These are phyloP conservation scores for Marmota flaviventris DNA, from an alignment of 2,113 vertebrate species.

Conservation along the genomic window DNA sequence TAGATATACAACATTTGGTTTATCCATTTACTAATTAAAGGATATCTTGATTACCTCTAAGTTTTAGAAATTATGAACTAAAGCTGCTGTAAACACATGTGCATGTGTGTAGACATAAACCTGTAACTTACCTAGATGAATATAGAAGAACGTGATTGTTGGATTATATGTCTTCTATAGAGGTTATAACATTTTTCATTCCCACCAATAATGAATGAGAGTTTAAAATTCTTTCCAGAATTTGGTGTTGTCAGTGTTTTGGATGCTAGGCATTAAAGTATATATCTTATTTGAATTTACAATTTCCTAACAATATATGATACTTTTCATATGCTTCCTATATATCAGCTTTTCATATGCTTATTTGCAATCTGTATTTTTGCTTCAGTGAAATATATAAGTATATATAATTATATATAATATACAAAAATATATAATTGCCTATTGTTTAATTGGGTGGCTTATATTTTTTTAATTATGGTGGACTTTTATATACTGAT, in stretches of 20 bases:
- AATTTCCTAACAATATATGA: background rate
- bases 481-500: background rate
- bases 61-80: background rate
- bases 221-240: background rate
- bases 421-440: background rate
- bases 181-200: background rate
- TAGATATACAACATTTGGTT: background rate
- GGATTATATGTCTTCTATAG: background rate
- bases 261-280: background rate
- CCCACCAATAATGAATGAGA: background rate
- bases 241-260: background rate
- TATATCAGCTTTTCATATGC: background rate
- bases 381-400: background rate
- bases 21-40: background rate
- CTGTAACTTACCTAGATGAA: background rate
- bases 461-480: background rate
- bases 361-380: background rate
- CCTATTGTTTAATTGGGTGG: background rate
- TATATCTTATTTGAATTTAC: background rate
- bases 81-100: background rate
- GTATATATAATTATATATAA: too few species aligned
- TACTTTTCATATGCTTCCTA: too few species aligned
- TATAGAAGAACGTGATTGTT: background rate
- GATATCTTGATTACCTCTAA: background rate
- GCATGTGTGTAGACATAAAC: background rate